Conservation (phyloP, 2,888 invertebrate species). For the Cryptus viduatorius region DNA sequence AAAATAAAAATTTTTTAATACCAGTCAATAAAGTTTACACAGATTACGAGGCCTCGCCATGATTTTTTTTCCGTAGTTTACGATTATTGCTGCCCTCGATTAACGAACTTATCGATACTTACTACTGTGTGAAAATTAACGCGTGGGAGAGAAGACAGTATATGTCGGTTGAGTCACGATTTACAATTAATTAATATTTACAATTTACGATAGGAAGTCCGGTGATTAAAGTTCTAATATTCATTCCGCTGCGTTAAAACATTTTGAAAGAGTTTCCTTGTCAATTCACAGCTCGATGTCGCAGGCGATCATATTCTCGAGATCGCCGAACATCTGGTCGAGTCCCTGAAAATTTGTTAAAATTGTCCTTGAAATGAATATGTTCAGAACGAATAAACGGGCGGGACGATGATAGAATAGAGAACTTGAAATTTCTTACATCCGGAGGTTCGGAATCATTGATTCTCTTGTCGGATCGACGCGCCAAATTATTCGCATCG, state of each 20-base stretch:
- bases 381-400: background rate
- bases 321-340: conserved; percentile 80
- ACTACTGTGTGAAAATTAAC: conserved; percentile 25
- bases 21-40: conserved; percentile 57
- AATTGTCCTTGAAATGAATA: background rate
- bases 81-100: background rate
- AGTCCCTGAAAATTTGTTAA: conserved; percentile 74
- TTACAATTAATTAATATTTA: conserved; percentile 74
- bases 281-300: conserved; percentile 77
- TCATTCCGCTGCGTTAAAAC: background rate
- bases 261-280: background rate
- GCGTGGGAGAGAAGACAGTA: conserved; percentile 17
- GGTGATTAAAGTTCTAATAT: background rate
- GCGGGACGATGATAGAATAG: background rate
- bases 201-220: conserved; percentile 64
- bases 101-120: background rate
- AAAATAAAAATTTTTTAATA: conserved; percentile 69
- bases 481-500: conserved; percentile 67
- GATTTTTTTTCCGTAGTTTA: conserved; percentile 7
- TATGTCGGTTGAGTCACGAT: conserved; percentile 52
- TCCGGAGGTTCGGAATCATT: conserved; percentile 77
- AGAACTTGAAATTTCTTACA: conserved; percentile 71
- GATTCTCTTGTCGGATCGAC: conserved; percentile 60
- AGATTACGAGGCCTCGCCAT: conserved; percentile 25
- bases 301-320: conserved; percentile 78